Conservation (phyloP, 2,888 invertebrate species). For the Conchocele bisecta region DNA sequence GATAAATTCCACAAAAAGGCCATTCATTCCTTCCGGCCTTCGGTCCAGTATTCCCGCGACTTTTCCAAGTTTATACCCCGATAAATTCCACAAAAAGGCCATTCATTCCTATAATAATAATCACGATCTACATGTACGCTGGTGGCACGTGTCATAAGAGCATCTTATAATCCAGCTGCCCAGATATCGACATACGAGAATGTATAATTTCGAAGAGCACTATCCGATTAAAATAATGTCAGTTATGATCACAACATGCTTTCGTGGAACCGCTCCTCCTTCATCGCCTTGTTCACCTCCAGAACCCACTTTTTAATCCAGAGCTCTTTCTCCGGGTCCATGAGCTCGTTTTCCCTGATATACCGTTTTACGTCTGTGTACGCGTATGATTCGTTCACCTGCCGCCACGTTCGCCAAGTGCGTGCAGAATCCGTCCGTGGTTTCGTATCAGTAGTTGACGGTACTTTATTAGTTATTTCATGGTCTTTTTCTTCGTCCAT, state of each 20-base stretch:
- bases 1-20: too few species aligned
- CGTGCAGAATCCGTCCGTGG: conserved; percentile 58
- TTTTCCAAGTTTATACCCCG: too few species aligned
- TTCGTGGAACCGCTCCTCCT: conserved; percentile 34
- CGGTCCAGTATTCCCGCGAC: too few species aligned
- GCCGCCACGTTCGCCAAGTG: conserved; percentile 78
- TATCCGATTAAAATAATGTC: not conserved
- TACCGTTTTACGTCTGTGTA: conserved; percentile 79
- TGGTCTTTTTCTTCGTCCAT: conserved; percentile 57
- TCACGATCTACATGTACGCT: too few species aligned
- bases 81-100: too few species aligned
- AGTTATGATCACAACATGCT: conserved; percentile 48
- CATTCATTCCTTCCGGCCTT: too few species aligned
- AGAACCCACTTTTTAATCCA: conserved; percentile 76
- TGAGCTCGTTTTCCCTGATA: conserved; percentile 79
- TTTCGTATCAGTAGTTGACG: conserved; percentile 48
- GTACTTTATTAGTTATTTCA: conserved; percentile 29
- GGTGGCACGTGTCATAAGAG: too few species aligned
- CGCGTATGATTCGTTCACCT: conserved; percentile 78
- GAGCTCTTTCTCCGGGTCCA: conserved; percentile 73
- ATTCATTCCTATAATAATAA: too few species aligned
- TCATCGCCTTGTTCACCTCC: conserved; percentile 69
- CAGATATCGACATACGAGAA: too few species aligned
- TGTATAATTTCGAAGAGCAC: too few species aligned
- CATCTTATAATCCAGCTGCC: too few species aligned